Evolutionary conservation across 2,797 vertebrate genomes (phyloP).

Genomic region (Silurus aristotelis): DNA sequence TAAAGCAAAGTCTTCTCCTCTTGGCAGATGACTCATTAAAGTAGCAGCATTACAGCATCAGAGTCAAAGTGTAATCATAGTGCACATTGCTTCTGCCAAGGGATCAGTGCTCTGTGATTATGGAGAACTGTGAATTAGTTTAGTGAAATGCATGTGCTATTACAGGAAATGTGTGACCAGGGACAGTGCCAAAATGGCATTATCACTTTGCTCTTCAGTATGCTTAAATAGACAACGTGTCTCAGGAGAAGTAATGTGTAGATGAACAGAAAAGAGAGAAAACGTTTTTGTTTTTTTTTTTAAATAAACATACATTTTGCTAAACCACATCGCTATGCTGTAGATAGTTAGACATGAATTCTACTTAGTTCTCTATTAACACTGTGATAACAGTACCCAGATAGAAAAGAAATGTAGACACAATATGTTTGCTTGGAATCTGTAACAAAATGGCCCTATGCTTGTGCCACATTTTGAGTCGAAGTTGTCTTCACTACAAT

Average conservation of each 20-base stretch:
- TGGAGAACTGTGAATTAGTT: slow-evolving; percentile 25
- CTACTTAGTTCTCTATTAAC: neutral
- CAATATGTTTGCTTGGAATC: neutral
- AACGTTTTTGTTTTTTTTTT: neutral
- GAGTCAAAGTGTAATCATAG: slow-evolving; percentile 31
- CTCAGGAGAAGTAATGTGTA: neutral
- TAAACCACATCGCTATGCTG: neutral
- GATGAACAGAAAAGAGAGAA: neutral
- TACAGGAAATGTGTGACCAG: slow-evolving; percentile 1
- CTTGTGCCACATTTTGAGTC: neutral
- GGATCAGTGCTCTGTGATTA: slow-evolving; percentile 44
- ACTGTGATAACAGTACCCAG: neutral
- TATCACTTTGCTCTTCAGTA: neutral
- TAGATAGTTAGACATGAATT: neutral
- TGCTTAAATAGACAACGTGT: slow-evolving; percentile 1
- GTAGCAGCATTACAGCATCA: slow-evolving; percentile 9
- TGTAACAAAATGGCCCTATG: too few relatives aligned
- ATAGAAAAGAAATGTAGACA: neutral
- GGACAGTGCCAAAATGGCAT: neutral
- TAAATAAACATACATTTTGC: neutral
- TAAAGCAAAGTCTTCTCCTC: neutral
- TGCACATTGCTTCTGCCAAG: slow-evolving; percentile 28
- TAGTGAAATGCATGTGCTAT: slow-evolving; percentile 1
- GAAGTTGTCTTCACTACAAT: neutral
- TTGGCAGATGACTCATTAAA: slow-evolving; percentile 1